phyloP scores from a whole-genome alignment of 2,797 vertebrate species.

The Thripadectes ignobilis region DNA sequence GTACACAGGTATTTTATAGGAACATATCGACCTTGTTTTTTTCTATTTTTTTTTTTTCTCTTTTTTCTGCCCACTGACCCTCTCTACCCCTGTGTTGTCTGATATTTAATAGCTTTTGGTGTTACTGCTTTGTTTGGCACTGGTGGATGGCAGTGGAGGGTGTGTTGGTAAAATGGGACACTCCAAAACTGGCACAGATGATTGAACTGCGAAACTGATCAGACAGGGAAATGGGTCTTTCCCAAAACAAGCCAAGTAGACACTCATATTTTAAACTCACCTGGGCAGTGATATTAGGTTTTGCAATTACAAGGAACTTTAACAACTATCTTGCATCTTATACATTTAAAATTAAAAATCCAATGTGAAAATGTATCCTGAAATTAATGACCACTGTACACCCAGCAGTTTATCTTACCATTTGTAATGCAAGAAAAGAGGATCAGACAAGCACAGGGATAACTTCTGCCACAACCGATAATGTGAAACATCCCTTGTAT shows the following conservation, averaged over 20 bases:
- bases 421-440: slow-evolving; percentile 66
- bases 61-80: fast-evolving
- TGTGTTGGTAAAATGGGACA: not conserved
- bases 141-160: not conserved
- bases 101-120: not conserved
- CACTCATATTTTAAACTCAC: not conserved
- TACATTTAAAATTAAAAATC: slow-evolving; percentile 65
- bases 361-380: slow-evolving; percentile 40
- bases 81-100: not conserved
- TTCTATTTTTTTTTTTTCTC: not conserved
- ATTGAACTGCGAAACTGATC: not conserved
- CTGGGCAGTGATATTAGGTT: not conserved
- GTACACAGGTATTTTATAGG: not conserved
- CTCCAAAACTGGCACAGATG: not conserved
- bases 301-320: not conserved
- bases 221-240: not conserved
- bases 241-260: not conserved
- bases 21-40: fast-evolving
- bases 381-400: slow-evolving; percentile 51
- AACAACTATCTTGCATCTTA: slow-evolving; percentile 18
- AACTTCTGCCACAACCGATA: slow-evolving; percentile 74
- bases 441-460: slow-evolving; percentile 74
- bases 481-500: slow-evolving; percentile 73
- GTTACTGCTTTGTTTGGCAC: not conserved
- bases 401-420: slow-evolving; percentile 49